Evolutionary conservation across 2,888 invertebrate genomes (phyloP), one percentile per base, ranked within the genome.

Genomic region (Brachynemurus nebulosus): DNA sequence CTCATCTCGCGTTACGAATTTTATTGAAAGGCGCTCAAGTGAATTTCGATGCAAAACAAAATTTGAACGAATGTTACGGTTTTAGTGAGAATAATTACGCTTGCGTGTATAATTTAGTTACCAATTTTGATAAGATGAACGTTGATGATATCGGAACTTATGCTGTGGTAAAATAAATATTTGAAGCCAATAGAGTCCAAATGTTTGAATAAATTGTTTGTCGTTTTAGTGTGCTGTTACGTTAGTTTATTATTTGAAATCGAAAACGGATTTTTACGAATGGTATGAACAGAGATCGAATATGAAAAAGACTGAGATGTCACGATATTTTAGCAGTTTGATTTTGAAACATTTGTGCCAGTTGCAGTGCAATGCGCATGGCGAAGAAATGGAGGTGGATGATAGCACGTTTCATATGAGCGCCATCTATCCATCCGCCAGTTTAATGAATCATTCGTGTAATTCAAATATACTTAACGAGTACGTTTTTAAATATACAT

Each of bases 401-500:
- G 17, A 14, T 8, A 14, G 17, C 9, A 27, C 17, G 21, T 20
- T 47, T 33, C 40, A 57, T 3, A 52, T 60, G 40, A 90, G 86
- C 1, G 81, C 88, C 2, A 83, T 92, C 56, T 90, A 84, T 60
- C 86, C 91, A 0, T 79, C 86, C 1, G 78, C 86, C 1, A 86
- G 89, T 54, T 78, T 92, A 67, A 85, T 92, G 78, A 96, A 95
- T 63, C 95, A 96, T 65, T 84, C 90, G 1, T 95, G 95, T 60
- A 78, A 83, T 50, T 82, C 89, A 5, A 83, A 82, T 54, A 81
- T 91, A 47, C 76, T 78, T 42, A 78, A 78, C 54, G 77, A 75
- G 80, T 83, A 61, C 60, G 58, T n/a, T n/a, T n/a, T n/a, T n/a
- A n/a, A n/a, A n/a, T n/a, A n/a, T n/a, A n/a, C n/a, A n/a, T n/a